phyloP scores from a whole-genome alignment of 1,140 invertebrate species.

The Lutraria rhynchaena region DNA sequence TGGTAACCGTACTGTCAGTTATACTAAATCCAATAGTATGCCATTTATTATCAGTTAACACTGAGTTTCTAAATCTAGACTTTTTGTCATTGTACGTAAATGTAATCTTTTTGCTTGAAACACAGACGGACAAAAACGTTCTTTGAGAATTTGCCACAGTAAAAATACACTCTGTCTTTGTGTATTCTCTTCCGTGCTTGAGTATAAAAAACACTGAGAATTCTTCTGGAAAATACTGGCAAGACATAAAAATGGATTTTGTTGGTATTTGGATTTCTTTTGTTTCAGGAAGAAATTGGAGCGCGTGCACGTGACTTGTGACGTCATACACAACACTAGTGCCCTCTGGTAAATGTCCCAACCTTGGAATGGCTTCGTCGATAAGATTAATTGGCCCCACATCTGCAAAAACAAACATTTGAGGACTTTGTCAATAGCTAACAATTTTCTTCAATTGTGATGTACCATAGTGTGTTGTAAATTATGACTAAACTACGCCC shows the following conservation, averaged over 20 bases:
- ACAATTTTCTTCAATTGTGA: no score
- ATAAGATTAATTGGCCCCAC: conserved; percentile 68
- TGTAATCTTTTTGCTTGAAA: conserved; percentile 67
- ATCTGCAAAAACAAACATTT: conserved; percentile 64
- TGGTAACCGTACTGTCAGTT: conserved; percentile 64
- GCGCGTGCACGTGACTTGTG: conserved; percentile 74
- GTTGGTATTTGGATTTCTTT: conserved; percentile 66
- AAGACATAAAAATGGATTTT: conserved; percentile 67
- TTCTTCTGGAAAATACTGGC: conserved; percentile 76
- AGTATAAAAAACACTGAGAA: conserved; percentile 78
- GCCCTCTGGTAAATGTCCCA: conserved; percentile 70
- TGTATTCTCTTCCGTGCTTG: conserved; percentile 58
- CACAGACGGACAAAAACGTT: conserved; percentile 66
- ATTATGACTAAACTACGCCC: no score
- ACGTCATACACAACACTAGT: conserved; percentile 74
- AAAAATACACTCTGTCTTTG: conserved; percentile 71
- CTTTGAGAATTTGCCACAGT: conserved; percentile 58
- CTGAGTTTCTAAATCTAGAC: conserved; percentile 68
- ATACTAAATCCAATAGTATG: conserved; percentile 78
- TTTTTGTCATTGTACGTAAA: conserved; percentile 73
- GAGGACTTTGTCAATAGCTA: no score
- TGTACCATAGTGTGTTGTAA: no score
- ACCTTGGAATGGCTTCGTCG: conserved; percentile 68
- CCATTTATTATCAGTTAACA: conserved; percentile 71
- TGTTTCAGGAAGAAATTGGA: conserved; percentile 65